Conservation (phyloP, 2,113 vertebrate genomes). For the Otolemur garnettii region DNA sequence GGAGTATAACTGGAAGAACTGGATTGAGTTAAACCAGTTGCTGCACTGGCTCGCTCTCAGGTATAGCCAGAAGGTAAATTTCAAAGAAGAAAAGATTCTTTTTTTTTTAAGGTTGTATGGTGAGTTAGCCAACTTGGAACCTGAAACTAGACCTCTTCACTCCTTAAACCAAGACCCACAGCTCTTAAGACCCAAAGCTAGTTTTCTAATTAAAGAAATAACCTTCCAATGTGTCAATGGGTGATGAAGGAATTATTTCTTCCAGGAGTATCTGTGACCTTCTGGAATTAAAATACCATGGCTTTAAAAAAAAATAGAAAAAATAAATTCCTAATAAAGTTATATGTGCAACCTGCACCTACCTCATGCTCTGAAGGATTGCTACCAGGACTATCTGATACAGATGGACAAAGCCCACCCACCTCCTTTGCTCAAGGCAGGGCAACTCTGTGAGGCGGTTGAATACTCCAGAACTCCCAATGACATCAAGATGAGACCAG, state of each 20-base stretch:
- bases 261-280: not conserved
- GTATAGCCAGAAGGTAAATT: not conserved
- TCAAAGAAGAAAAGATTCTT: not conserved
- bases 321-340: not conserved
- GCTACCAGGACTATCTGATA: not conserved
- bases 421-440: not conserved
- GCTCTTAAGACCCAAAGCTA: not conserved
- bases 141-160: not conserved
- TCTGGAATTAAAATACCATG: not conserved
- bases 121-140: not conserved
- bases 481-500: not conserved
- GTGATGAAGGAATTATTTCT: not conserved
- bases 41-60: not conserved
- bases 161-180: not conserved
- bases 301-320: not conserved
- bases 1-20: not conserved
- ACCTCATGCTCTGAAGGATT: not conserved
- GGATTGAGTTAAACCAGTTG: not conserved
- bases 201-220: slow-evolving; percentile 46
- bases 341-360: not conserved
- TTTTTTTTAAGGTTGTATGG: not conserved
- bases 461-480: not conserved
- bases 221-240: not conserved
- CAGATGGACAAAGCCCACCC: not conserved
- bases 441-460: not conserved